Evolutionary conservation across 2,113 vertebrate species (phyloP).

Genomic region (Corydoras maculifer): DNA sequence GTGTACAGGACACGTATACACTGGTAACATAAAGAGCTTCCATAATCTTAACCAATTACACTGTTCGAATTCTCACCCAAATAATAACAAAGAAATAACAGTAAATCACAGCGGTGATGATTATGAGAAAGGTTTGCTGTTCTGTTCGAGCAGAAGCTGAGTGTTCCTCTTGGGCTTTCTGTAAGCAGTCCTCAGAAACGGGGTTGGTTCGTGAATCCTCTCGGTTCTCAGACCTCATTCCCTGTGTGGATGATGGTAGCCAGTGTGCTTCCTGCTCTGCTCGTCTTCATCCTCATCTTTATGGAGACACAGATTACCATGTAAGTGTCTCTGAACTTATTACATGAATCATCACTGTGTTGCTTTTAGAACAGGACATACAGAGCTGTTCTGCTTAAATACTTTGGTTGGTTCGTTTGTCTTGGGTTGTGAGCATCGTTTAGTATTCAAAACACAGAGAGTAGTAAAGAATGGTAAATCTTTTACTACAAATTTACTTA

Average conservation of each 20-base stretch:
- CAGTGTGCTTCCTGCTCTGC: constrained; percentile 80
- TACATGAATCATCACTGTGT: too few species aligned
- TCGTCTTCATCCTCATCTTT: constrained; percentile 97
- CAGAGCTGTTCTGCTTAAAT: too few species aligned
- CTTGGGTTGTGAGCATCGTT: too few species aligned
- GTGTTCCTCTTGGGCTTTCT: constrained; percentile 81
- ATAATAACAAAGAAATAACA: too few species aligned
- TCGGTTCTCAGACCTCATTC: constrained; percentile 70
- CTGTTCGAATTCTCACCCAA: too few species aligned
- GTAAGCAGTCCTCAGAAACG: constrained; percentile 82
- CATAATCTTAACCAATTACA: too few species aligned
- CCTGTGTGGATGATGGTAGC: constrained; percentile 98
- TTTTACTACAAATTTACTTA: too few species aligned
- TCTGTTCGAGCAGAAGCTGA: constrained; percentile 76
- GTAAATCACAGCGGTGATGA: too few species aligned
- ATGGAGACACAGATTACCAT: constrained; percentile 99
- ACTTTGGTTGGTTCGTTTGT: too few species aligned
- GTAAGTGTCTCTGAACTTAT: constrained; percentile 61
- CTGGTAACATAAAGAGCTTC: constrained; percentile 65
- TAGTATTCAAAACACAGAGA: too few species aligned
- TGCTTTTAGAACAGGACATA: too few species aligned
- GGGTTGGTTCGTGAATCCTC: constrained; percentile 87
- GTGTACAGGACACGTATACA: constrained; percentile 82
- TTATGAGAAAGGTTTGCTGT: background rate
- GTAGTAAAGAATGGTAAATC: too few species aligned